Base-by-base conservation (phyloP, 2,797 vertebrate genomes). In the Babyrousa celebensis region DNA sequence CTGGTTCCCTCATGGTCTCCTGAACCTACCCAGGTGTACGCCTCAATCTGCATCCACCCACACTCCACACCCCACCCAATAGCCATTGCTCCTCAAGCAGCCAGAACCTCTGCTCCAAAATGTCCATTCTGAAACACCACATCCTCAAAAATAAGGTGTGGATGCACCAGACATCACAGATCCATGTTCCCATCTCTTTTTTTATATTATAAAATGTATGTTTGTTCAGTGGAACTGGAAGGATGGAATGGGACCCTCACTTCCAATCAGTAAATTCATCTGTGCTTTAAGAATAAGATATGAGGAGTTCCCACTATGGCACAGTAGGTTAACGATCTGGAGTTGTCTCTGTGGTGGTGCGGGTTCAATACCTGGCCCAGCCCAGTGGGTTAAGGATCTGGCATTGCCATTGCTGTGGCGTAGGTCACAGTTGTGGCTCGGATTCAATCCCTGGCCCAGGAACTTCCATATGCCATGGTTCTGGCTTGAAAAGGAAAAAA, bases 1-100 rank as follows among this genome's bases (percentile, higher is more conserved):
- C 6, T 8, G 0, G 7, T 7, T 36, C 25, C 17, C 29, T 62
- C 11, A 0, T 0, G 9, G 63, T 67, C 12, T 15, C 52, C 18
- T 36, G 63, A 88, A 56, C 23, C 15, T 5, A 5, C 6, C 4
- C 3, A 32, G 21, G 27, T 1, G 32, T 36, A 18, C 9, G 4
- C 52, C 40, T 60, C 12, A 4, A 32, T 48, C 21, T 2, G 29
- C 2, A 11, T 18, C 70, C 54, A 43, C 36, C 67, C 58, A 23
- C 29, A 15, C n/a, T 29, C 86, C 58, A 23, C 29, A 40, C 4
- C 12, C 43, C 17, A 5, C 20, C 4, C 20, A 79, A 54, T n/a
- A 25, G 62, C 36, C n/a, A 2, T 62, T 32, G 3, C 63, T 27
- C 21, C 63, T 65, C 12, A 17, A 2, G 25, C 56, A 67, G 27